phyloP scores from a whole-genome alignment of 2,113 vertebrate genomes.

The Atrichornis clamosus region DNA sequence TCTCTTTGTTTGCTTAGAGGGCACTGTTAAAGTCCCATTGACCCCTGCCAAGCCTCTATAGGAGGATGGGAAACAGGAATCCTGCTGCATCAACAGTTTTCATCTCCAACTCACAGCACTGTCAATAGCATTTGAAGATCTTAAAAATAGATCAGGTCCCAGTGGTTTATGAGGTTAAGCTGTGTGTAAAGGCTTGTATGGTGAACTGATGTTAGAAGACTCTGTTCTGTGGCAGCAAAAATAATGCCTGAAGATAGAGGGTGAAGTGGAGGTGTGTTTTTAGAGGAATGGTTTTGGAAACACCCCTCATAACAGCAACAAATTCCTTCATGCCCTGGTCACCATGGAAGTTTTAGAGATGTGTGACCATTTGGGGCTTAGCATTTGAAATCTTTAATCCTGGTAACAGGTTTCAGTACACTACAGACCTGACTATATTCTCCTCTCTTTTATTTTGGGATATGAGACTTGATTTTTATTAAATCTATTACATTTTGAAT shows the following conservation, averaged over 20 bases:
- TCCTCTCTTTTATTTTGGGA: background rate
- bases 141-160: background rate
- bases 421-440: background rate
- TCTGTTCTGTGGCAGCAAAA: background rate
- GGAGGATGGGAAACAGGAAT: background rate
- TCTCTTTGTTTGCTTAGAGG: background rate
- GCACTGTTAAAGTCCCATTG: background rate
- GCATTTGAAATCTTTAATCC: background rate
- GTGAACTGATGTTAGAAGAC: background rate
- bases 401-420: background rate
- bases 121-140: background rate
- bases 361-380: background rate
- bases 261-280: rapidly evolving
- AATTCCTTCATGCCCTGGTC: background rate
- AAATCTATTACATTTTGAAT: background rate
- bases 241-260: background rate
- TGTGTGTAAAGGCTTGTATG: background rate
- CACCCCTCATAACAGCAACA: background rate
- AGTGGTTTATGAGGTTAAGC: background rate
- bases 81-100: background rate
- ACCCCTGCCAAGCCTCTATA: background rate
- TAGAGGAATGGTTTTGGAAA: background rate
- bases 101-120: background rate
- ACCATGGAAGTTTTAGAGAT: background rate
- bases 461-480: background rate